A percentile compares a stretch with the other conserved stretches of the same genome.
Conservation (phyloP, 1,140 invertebrate genomes). For the Cotesia glomerata region DNA sequence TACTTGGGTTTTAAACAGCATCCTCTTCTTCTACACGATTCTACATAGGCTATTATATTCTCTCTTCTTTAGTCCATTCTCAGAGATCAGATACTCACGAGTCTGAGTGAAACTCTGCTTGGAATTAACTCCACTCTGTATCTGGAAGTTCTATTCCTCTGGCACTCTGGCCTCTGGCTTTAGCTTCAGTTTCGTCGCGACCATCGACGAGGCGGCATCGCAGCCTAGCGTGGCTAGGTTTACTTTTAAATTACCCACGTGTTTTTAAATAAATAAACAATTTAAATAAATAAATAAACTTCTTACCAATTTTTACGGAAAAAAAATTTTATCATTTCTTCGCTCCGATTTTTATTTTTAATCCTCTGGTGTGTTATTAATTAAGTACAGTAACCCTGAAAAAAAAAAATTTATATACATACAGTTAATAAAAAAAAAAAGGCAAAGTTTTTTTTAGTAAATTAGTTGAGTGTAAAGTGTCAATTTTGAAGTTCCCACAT, state of each 20-base stretch:
- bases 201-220: constrained; percentile 44
- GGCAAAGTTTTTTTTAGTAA: neutral
- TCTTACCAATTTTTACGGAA: too few species aligned
- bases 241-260: neutral
- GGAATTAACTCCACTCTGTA: neutral
- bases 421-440: neutral
- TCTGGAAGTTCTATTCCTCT: neutral
- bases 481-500: neutral
- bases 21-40: too few species aligned
- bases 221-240: constrained; percentile 4
- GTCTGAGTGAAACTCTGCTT: neutral
- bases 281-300: neutral
- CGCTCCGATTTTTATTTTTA: too few species aligned
- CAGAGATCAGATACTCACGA: too few species aligned
- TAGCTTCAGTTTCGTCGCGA: constrained; percentile 52
- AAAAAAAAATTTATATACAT: neutral
- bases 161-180: constrained; percentile 31
- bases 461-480: constrained; percentile 1
- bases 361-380: too few species aligned
- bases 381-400: too few species aligned
- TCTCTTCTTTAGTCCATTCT: too few species aligned
- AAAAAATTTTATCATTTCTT: too few species aligned
- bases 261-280: neutral
- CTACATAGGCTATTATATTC: too few species aligned
- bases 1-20: neutral